These are phyloP conservation scores for Tyto alba DNA, from an alignment of 2,113 vertebrate species.

Conservation along the genomic window DNA sequence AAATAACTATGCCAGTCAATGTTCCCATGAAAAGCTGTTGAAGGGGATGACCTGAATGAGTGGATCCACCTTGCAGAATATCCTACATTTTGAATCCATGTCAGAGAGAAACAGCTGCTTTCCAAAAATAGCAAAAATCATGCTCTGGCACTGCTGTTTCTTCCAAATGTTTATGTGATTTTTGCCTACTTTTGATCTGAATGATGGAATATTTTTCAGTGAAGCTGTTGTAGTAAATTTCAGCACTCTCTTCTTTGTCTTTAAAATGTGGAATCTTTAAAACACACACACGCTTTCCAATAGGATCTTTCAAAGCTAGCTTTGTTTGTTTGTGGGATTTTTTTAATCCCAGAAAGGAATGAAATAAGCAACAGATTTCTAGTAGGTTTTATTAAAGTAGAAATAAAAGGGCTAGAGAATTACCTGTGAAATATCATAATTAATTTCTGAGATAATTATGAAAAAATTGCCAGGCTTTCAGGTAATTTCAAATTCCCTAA, in stretches of 20 bases:
- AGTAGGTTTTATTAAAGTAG: background rate
- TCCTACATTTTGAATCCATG: background rate
- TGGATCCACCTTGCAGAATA: background rate
- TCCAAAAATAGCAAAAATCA: background rate
- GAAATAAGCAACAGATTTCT: background rate
- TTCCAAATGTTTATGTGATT: background rate
- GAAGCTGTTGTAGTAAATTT: background rate
- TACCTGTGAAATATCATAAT: background rate
- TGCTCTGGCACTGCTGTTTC: background rate
- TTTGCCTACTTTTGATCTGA: background rate
- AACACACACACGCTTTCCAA: background rate
- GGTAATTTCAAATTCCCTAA: constrained; percentile 21
- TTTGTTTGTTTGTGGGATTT: background rate
- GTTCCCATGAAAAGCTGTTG: background rate
- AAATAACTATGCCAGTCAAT: background rate
- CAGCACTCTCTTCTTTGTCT: background rate
- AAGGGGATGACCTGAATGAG: background rate
- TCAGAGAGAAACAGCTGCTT: background rate
- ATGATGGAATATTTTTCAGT: background rate
- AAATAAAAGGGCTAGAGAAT: background rate
- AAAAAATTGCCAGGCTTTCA: background rate
- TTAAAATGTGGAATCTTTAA: background rate
- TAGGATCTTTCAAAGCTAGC: background rate
- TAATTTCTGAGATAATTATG: background rate
- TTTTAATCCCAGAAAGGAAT: background rate